phyloP scores from a whole-genome alignment of 64 coral and sea anemone genomes.

The Montipora foliosa region DNA sequence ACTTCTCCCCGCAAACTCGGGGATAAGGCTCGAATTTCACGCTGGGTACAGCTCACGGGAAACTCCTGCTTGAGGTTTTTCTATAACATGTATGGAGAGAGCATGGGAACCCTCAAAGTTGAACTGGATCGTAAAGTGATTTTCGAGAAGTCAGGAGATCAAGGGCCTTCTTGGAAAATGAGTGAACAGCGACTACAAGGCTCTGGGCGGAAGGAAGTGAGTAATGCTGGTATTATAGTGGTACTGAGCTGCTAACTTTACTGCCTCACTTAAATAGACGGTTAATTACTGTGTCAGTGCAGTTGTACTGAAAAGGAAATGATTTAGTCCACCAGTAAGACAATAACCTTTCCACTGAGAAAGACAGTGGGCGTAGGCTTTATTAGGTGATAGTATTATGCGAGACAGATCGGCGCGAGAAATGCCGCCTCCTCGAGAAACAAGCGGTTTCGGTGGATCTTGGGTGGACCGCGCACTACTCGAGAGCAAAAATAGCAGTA shows the following conservation, averaged over 20 bases:
- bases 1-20: neutral
- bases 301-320: neutral
- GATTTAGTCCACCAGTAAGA: neutral
- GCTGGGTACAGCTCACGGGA: neutral
- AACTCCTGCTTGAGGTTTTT: conserved; percentile 55
- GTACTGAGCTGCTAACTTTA: too few species aligned
- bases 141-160: conserved; percentile 33
- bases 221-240: neutral
- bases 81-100: conserved; percentile 53
- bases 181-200: conserved; percentile 12
- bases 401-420: too few species aligned
- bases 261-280: too few species aligned
- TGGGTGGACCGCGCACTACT: too few species aligned
- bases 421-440: too few species aligned
- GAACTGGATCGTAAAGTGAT: conserved; percentile 9
- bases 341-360: too few species aligned
- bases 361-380: too few species aligned
- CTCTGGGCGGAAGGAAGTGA: neutral
- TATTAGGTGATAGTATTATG: too few species aligned
- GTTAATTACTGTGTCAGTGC: too few species aligned
- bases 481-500: too few species aligned
- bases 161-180: conserved; percentile 39
- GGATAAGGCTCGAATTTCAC: conserved; percentile 27
- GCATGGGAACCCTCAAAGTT: conserved; percentile 37
- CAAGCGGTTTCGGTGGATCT: too few species aligned